Base-by-base conservation (phyloP, 2,888 invertebrate species). In the Megamerina dolium region DNA sequence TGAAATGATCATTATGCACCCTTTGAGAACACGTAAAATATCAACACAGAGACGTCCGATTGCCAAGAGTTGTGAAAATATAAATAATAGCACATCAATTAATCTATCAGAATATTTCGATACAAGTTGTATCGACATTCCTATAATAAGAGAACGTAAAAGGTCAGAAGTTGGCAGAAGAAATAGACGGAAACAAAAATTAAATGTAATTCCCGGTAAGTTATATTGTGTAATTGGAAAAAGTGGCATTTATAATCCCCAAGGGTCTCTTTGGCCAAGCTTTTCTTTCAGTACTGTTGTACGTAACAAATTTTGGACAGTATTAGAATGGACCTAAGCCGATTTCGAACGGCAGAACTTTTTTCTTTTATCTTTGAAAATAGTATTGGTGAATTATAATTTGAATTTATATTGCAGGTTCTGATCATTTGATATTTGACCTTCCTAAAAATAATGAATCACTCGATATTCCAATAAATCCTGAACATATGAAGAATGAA, bases 391-490 rank as follows among this genome's bases (percentile, higher is more conserved):
- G 8, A 10, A 10, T 31, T 31, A n/a, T 30, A 9, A 10, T 31
- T 14, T 31, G n/a, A n/a, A n/a, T n/a, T n/a, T n/a, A n/a, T n/a
- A n/a, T 31, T 37, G 16, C 33, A 47, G 47, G 43, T 17, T 27
- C 47, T 8, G 47, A 47, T 34, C 40, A 47, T 30, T 30, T 41
- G 13, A 30, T 47, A 18, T 47, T 47, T 37, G 43, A 47, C 40
- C n/a, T 47, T 19, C 47, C 40, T 34, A 20, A 30, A n/a, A 46
- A 42, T 42, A 37, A 40, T 10, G 31, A 36, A n/a, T 29, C 23
- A 3, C 17, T 9, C 16, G 23, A 10, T n/a, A 10, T 16, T 12
- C 17, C 31, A 32, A 13, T 5, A 21, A 19, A 12, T 17, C 16
- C 18, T 9, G 19, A 16, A 18, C 12, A 46, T 5, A 14, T 12